phyloP scores from a whole-genome alignment of 2,113 vertebrate species.

The Paramisgurnus dabryanus region DNA sequence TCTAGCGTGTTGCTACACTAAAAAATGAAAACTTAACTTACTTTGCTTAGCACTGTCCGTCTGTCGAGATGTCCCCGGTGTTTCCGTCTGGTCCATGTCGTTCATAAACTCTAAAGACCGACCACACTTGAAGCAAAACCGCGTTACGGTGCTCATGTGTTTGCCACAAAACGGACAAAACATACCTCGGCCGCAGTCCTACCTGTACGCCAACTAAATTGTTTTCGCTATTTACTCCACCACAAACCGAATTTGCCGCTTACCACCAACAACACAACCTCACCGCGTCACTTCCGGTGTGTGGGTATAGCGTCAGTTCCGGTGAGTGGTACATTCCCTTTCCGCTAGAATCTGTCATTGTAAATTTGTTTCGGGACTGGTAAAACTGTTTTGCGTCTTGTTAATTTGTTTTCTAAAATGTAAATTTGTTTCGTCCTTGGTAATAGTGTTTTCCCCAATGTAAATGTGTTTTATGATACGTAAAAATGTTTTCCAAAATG shows the following conservation, averaged over 20 bases:
- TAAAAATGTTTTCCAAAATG: neutral
- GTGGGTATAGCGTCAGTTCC: neutral
- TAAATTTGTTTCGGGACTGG: constrained; percentile 2
- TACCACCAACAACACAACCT: neutral
- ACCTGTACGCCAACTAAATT: neutral
- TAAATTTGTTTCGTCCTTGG: neutral
- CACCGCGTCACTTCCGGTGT: constrained; percentile 1
- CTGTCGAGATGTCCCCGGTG: constrained; percentile 27
- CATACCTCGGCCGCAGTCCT: neutral
- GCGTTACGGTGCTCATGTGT: no score
- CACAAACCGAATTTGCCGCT: neutral
- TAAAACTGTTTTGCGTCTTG: constrained; percentile 7
- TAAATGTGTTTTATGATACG: neutral
- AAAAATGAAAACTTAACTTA: constrained; percentile 16
- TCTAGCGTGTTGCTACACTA: constrained; percentile 24
- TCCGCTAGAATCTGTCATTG: neutral
- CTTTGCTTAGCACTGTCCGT: constrained; percentile 35
- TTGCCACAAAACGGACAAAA: no score
- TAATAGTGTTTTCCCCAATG: constrained; percentile 2
- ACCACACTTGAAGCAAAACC: constrained; percentile 18
- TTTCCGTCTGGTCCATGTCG: constrained; percentile 21
- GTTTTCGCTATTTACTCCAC: neutral
- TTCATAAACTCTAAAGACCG: constrained; percentile 11
- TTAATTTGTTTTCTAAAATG: constrained; percentile 5
- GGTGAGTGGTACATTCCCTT: neutral